Evolutionary conservation across 2,888 invertebrate species (phyloP).

Genomic region (Biston stratarius): DNA sequence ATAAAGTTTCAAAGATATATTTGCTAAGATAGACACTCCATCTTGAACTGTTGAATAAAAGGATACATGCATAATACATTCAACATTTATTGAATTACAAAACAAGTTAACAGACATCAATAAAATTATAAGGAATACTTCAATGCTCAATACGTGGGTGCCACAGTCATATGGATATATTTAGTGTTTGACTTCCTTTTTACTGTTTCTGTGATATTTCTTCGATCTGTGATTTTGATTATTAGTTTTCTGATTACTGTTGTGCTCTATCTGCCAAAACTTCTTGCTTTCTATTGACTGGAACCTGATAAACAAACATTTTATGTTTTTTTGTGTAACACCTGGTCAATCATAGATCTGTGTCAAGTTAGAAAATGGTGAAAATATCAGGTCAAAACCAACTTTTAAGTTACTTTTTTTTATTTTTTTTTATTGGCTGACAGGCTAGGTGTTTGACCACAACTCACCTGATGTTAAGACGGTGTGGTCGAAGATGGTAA

Average conservation of each 20-base stretch:
- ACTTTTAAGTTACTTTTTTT: too few species aligned
- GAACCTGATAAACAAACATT: constrained; percentile 71
- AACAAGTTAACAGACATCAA: background rate
- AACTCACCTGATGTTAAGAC: too few species aligned
- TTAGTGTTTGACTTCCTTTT: constrained; percentile 18
- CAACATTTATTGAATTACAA: background rate
- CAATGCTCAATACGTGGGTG: background rate
- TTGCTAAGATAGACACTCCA: too few species aligned
- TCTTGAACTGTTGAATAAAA: background rate
- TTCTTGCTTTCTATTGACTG: constrained; percentile 78
- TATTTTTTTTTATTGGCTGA: too few species aligned
- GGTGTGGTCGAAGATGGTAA: too few species aligned
- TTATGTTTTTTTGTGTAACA: too few species aligned
- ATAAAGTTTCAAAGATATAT: too few species aligned
- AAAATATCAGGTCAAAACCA: background rate
- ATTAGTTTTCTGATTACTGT: constrained; percentile 34
- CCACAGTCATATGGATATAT: background rate
- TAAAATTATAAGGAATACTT: background rate
- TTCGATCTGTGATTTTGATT: constrained; percentile 40
- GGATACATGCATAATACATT: too few species aligned
- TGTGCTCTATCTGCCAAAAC: constrained; percentile 75
- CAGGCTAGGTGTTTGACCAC: too few species aligned
- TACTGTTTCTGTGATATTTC: constrained; percentile 31
- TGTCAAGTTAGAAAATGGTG: background rate
- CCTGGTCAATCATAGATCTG: background rate